Percentiles rank a stretch among this genome's conserved stretches.
These are phyloP conservation scores for Ammodytes marinus DNA, from an alignment of 2,113 vertebrate species.

Conservation along the genomic window DNA sequence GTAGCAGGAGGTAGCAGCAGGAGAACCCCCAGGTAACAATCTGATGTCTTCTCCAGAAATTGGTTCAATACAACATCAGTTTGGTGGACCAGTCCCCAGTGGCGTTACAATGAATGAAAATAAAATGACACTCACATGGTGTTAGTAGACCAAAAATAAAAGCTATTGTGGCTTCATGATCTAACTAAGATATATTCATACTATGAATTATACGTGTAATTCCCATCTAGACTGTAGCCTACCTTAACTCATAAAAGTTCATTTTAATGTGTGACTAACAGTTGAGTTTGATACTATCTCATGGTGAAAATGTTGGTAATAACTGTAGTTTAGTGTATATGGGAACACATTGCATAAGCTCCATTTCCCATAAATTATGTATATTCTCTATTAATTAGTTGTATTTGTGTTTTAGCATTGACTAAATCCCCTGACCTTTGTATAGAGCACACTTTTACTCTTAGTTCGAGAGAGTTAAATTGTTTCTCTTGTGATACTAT, in stretches of 20 bases:
- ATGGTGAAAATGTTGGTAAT: too few relatives aligned
- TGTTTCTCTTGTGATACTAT: background rate
- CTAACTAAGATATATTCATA: background rate
- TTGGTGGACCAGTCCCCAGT: background rate
- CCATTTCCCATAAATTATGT: too few relatives aligned
- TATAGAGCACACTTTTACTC: background rate
- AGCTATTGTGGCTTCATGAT: background rate
- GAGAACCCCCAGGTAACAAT: background rate
- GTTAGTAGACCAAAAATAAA: too few relatives aligned
- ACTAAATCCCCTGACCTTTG: background rate
- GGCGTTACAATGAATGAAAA: background rate
- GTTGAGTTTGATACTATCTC: too few relatives aligned
- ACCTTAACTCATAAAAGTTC: too few relatives aligned
- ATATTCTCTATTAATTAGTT: background rate
- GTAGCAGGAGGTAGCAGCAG: background rate
- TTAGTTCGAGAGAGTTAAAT: background rate
- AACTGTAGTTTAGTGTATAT: too few relatives aligned
- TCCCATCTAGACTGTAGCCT: too few relatives aligned
- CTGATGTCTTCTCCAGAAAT: background rate
- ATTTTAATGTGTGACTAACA: too few relatives aligned
- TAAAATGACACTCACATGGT: background rate
- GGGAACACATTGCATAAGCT: too few relatives aligned
- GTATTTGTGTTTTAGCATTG: background rate
- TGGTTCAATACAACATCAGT: background rate
- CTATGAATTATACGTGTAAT: too few relatives aligned